Evolutionary conservation across 2,113 vertebrate genomes (phyloP), one percentile per base, ranked within the genome.

Genomic region (Picathartes gymnocephalus): DNA sequence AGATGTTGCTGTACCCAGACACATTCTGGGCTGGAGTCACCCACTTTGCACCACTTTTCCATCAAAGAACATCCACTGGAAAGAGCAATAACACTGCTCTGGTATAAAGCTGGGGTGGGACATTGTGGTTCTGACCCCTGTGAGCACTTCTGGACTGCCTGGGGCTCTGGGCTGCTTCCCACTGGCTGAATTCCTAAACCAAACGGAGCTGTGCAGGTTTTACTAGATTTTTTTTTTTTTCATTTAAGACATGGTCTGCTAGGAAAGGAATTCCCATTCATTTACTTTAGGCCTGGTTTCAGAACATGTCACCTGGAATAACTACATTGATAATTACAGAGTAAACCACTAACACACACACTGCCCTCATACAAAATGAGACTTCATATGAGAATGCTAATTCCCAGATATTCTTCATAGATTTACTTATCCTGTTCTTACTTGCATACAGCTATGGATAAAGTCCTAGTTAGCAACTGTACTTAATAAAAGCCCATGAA

Each of bases 61-160:
- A 45, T 19, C 22, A 15, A 18, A 50, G 37, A 68, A 9, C n/a
- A 77, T 60, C 44, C 44, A 8, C 44, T 85, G 45, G 62, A 40
- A 78, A 64, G 35, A 23, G 31, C 45, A 60, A 3, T 23, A 56
- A 28, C 7, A 4, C 23, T n/a, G 3, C 13, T 1, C 9, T 56
- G 42, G 14, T 31, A 23, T 79, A 42, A 56, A 76, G n/a, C 65
- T 79, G 78, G 7, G 3, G 8, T 48, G 45, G 21, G 16, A n/a
- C 42, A 39, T 4, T 0, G 0, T 17, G 11, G 14, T 45, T 79
- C 65, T 12, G 24, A 48, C 8, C 28, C 53, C 23, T 27, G 37
- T 56, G 35, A 58, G 48, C 57, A 13, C 33, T 40, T n/a, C 11
- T 10, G 24, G 57, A 31, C 27, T 45, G 33, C 8, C 6, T 31